Percentiles rank a stretch among this genome's conserved stretches.
Conservation (phyloP, 2,113 vertebrate species). For the Elgaria multicarinata region DNA sequence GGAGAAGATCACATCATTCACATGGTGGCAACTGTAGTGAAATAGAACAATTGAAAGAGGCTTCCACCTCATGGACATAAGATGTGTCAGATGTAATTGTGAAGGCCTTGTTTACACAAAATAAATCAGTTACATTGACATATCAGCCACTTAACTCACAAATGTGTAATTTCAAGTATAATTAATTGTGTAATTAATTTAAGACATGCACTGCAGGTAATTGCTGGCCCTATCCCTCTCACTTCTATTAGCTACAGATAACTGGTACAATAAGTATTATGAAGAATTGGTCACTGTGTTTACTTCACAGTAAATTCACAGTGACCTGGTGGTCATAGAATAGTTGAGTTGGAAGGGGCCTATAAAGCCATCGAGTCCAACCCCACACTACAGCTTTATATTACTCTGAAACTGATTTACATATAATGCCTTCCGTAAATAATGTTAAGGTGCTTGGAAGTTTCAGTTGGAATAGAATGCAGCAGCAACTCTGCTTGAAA, state of each 20-base stretch:
- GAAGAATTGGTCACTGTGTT: neutral
- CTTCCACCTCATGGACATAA: neutral
- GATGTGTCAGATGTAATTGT: neutral
- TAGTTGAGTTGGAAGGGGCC: too few relatives aligned
- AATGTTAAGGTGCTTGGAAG: neutral
- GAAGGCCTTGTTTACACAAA: neutral
- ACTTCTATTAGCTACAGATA: neutral
- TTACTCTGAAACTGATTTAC: neutral
- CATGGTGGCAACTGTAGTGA: neutral
- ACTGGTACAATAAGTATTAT: neutral
- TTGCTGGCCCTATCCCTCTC: neutral
- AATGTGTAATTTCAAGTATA: neutral
- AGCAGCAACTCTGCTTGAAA: too few relatives aligned
- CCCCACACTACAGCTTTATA: neutral
- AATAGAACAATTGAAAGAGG: neutral
- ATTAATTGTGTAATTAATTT: neutral
- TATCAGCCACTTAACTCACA: neutral
- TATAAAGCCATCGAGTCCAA: too few relatives aligned
- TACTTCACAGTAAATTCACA: neutral
- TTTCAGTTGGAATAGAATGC: neutral
- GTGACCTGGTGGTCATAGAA: neutral
- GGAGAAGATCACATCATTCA: neutral
- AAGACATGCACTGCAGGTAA: neutral
- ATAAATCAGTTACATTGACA: neutral
- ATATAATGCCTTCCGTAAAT: neutral